A percentile compares a stretch with the other conserved stretches of the same genome.
Evolutionary conservation across 2,797 vertebrate genomes (phyloP).

Genomic region (Uromys caudimaculatus): DNA sequence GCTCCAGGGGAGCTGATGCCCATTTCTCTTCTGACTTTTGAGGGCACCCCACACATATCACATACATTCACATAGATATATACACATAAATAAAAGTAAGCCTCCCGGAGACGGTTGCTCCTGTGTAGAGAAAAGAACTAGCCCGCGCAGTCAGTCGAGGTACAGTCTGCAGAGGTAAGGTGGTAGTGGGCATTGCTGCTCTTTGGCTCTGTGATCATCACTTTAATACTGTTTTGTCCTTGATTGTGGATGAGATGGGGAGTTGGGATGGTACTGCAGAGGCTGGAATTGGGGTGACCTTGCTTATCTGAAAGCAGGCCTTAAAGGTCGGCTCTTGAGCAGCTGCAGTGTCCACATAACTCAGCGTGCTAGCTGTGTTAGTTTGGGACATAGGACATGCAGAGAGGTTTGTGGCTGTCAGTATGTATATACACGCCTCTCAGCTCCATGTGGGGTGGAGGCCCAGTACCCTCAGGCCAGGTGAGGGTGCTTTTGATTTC

Average conservation of each 20-base stretch:
- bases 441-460: background rate
- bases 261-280: background rate
- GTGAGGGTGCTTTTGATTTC: background rate
- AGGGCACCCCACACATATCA: background rate
- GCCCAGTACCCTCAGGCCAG: background rate
- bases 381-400: background rate
- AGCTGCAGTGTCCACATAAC: background rate
- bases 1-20: background rate
- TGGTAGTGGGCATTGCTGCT: background rate
- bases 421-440: too few relatives aligned
- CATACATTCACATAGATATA: background rate
- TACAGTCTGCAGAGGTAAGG: background rate
- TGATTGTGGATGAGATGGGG: background rate
- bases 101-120: background rate
- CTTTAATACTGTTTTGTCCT: background rate
- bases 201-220: background rate
- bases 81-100: background rate
- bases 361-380: background rate
- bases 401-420: background rate
- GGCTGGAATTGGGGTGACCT: background rate
- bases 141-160: background rate
- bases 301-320: background rate
- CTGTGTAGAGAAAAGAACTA: background rate
- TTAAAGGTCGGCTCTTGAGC: background rate
- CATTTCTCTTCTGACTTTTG: background rate